Base-by-base conservation (phyloP, 2,797 vertebrate genomes). In the Neosalanx taihuensis region DNA sequence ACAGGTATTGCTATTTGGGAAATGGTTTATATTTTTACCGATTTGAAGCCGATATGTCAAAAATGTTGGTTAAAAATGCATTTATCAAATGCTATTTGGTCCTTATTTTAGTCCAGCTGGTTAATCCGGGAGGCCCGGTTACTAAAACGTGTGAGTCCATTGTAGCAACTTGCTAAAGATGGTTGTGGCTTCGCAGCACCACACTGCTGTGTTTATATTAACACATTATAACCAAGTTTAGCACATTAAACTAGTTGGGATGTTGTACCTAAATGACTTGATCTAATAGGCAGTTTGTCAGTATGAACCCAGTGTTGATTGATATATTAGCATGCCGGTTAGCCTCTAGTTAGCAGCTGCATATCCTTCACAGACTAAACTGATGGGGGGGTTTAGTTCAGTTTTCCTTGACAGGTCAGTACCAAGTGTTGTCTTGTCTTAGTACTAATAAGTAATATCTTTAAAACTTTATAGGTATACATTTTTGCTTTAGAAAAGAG, bases 321-420 rank as follows among this genome's bases (percentile, higher is more conserved):
- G 51, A 53, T 37, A 33, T 4, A 18, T n/a, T 64, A 33, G 46
- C 49, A 63, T 12, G 17, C 49, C 53, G 6, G 37, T 26, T 66
- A 61, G 33, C 62, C 18, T 59, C 61, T 64, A 53, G 59, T 56
- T 70, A 59, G 57, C 46, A 15, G 17, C 13, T 53, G 51, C 51
- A 53, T 53, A 53, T n/a, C 51, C 51, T 53, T 53, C 3, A 53
- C 51, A 53, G 51, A 4, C 51, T 18, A 53, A 53, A 53, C 15
- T 53, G 17, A 53, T 53, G 51, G 23, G 23, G 23, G 23, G 4
- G 18, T 53, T 53, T 53, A 18, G 6, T 7, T 41, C 15, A n/a
- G 7, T 53, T 53, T 4, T 53, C 17, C 51, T 53, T 15, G 51
- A n/a, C 3, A 53, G 18, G 13, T 53, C 51, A 17, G 51, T 15